phyloP scores from a whole-genome alignment of 2,113 vertebrate genomes.

The Falcunculus frontatus region DNA sequence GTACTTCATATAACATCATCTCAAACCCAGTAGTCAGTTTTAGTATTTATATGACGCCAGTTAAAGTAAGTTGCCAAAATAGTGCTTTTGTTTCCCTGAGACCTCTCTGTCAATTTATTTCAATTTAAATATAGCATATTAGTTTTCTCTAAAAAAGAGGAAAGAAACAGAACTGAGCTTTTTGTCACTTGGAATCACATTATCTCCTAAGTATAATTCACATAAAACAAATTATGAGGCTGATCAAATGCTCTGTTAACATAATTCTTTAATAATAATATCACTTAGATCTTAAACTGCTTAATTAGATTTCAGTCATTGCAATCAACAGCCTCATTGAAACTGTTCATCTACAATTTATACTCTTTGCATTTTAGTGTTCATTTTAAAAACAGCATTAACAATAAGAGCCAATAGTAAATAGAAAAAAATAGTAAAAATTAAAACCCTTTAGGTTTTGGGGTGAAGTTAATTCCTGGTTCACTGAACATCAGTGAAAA shows the following conservation, averaged over 20 bases:
- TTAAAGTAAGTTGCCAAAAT: neutral
- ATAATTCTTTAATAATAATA: slow-evolving; percentile 61
- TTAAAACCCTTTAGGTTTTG: neutral
- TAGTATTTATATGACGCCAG: neutral
- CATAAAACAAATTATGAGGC: slow-evolving; percentile 34
- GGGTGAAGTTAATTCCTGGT: neutral
- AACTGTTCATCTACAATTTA: slow-evolving; percentile 65
- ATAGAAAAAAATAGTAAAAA: neutral
- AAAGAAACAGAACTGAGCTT: slow-evolving; percentile 17
- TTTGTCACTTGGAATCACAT: slow-evolving; percentile 2
- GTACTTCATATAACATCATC: neutral
- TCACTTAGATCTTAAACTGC: slow-evolving; percentile 62
- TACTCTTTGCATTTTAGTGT: slow-evolving; percentile 36
- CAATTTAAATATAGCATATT: neutral
- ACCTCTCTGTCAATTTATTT: neutral
- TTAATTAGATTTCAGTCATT: slow-evolving; percentile 72
- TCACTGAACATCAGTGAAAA: neutral
- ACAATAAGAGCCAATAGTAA: neutral
- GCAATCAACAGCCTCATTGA: slow-evolving; percentile 68
- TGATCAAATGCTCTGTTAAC: slow-evolving; percentile 56
- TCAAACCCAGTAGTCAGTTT: neutral
- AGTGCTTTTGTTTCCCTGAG: neutral
- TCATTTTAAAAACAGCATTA: slow-evolving; percentile 39
- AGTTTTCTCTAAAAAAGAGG: neutral
- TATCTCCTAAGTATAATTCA: neutral